Evolutionary conservation across 2,888 invertebrate genomes (phyloP).

Genomic region (Cosmia pyralina): DNA sequence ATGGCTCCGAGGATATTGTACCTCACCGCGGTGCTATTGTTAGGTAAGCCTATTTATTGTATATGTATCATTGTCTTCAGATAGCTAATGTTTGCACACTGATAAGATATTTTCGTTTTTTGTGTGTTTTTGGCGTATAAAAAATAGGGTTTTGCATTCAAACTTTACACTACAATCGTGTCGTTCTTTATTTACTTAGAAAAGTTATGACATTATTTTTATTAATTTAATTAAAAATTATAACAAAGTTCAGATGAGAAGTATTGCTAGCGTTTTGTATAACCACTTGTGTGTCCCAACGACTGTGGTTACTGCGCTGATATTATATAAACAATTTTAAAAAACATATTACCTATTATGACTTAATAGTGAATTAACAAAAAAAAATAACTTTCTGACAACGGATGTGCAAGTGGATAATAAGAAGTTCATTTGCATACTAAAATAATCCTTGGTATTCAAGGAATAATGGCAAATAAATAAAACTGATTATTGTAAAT

Average conservation of each 20-base stretch:
- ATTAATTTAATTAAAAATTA: background rate
- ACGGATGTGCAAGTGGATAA: too few relatives aligned
- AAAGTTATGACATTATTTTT: background rate
- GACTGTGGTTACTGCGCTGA: too few relatives aligned
- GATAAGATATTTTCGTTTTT: conserved; percentile 31
- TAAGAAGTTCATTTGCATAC: background rate
- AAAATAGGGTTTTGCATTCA: background rate
- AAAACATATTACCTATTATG: too few relatives aligned
- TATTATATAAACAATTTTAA: too few relatives aligned
- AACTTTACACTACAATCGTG: conserved; percentile 18
- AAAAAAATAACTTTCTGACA: too few relatives aligned
- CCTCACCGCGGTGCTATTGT: conserved; percentile 71
- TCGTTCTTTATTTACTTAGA: background rate
- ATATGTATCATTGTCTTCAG: conserved; percentile 23
- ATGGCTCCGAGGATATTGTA: conserved; percentile 74
- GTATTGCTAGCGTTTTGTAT: background rate
- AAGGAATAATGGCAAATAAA: background rate
- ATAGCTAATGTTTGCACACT: conserved; percentile 46
- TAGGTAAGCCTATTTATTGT: conserved; percentile 74
- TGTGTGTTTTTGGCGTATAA: conserved; percentile 5
- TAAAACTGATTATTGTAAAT: too few relatives aligned
- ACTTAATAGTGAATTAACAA: too few relatives aligned
- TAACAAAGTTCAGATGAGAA: background rate
- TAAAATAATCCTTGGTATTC: background rate
- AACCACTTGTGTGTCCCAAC: too few relatives aligned